phyloP scores from a whole-genome alignment of 1,140 invertebrate genomes.

The Eufriesea mexicana region DNA sequence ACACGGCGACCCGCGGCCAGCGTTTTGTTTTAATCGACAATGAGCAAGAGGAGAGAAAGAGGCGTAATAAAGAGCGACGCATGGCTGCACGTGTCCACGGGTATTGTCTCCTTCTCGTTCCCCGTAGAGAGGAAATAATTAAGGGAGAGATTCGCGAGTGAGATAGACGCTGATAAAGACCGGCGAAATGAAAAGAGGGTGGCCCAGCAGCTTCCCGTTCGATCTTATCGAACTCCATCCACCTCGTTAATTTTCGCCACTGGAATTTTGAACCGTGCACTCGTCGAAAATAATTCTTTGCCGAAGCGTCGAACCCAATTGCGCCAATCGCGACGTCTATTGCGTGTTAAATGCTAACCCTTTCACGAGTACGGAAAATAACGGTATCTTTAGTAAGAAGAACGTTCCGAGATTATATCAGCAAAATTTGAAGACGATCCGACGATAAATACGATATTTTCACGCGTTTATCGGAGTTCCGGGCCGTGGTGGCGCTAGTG shows the following conservation, averaged over 20 bases:
- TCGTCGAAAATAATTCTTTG: too few relatives aligned
- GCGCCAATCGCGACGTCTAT: too few relatives aligned
- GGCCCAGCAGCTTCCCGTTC: neutral
- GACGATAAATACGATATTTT: too few relatives aligned
- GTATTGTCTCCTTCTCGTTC: slow-evolving; percentile 64
- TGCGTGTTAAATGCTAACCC: too few relatives aligned
- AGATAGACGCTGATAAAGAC: slow-evolving; percentile 67
- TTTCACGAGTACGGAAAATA: too few relatives aligned
- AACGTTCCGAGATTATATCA: too few relatives aligned
- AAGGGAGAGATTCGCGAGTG: slow-evolving; percentile 72
- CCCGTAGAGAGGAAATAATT: slow-evolving; percentile 75
- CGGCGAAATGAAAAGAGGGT: slow-evolving; percentile 29
- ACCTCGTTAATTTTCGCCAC: neutral
- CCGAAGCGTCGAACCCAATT: too few relatives aligned
- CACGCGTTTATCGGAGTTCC: too few relatives aligned
- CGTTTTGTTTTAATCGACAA: slow-evolving; percentile 77
- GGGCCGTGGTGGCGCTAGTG: too few relatives aligned
- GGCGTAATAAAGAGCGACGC: slow-evolving; percentile 61
- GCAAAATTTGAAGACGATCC: too few relatives aligned
- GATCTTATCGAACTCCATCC: slow-evolving; percentile 25
- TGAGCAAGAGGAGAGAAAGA: slow-evolving; percentile 52
- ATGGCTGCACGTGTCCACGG: slow-evolving; percentile 69
- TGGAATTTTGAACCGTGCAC: neutral
- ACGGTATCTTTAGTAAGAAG: too few relatives aligned
- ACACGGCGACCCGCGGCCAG: slow-evolving; percentile 56